Base-by-base conservation (phyloP, 2,113 vertebrate genomes). In the Dolichallabes microphthalmus region DNA sequence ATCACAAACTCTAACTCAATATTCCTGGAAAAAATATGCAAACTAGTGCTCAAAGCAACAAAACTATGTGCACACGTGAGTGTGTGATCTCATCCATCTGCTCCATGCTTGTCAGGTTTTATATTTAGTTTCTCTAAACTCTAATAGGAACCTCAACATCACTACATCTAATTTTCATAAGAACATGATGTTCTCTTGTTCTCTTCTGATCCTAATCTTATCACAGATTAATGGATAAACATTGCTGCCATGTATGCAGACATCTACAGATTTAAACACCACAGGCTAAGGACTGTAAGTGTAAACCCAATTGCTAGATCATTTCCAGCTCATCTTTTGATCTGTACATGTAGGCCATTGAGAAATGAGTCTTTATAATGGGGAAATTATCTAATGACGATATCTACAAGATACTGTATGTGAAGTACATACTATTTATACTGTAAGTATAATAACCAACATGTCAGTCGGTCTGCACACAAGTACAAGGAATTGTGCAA, bases 251-350 rank as follows among this genome's bases (percentile, higher is more conserved):
- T 75, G 14, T 88, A 63, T 2, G 35, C 58, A 50, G 75, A 35
- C 57, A 64, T 64, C 57, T 63, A 27, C 10, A 7, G 32, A 85
- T 53, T 69, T 32, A 19, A 55, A 74, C 57, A 71, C 87, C 57
- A 63, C 39, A 73, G 55, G 61, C 52, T 71, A 60, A 84, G 60
- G 52, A 81, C 39, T 84, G 71, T 57, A 32, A 80, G 39, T 11
- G 30, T 82, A 88, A 88, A 83, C 74, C 45, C 64, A 74, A 83
- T 66, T 83, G 80, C 69, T 32, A 71, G 80, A 58, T 82, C 77
- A 82, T 82, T 50, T 85, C 35, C 22, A 71, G 27, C 61, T 88
- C 27, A 61, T 35, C 64, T 55, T 35, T 78, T 35, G 74, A 82
- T 60, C 78, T 25, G n/a, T 69, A 77, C 35, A 39, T n/a, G 12